Evolutionary conservation across 2,113 vertebrate genomes (phyloP), one percentile per base, ranked within the genome.

Genomic region (Clarias gariepinus): DNA sequence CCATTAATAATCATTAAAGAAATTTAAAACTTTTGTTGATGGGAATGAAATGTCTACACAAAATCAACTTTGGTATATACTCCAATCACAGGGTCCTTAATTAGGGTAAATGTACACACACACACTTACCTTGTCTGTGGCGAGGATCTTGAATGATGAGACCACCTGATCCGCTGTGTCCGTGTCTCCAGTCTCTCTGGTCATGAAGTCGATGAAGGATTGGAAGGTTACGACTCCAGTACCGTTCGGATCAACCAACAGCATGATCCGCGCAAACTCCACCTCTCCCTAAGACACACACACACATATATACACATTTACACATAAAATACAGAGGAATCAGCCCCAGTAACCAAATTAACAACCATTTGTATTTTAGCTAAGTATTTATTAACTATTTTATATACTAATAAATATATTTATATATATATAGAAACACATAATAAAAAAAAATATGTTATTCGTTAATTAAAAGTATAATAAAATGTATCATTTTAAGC

Each of bases 131-230:
- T 99, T 99, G 90, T 99, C 97, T n/a, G 96, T 93, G 0, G 98
- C 97, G 90, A 99, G 93, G 90, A 99, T 98, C 0, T 95, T 96
- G 96, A 99, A 99, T 90, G 98, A 99, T 30, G 97, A 96, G 9
- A 98, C 97, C 88, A 99, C 98, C 89, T 99, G 98, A 69, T 99
- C 97, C 0, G 98, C 96, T 0, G 98, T 98, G 92, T 99, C 98
- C 0, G 97, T 98, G 90, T 99, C 97, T 0, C 96, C 97, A 0
- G 97, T 98, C 69, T 99, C 98, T 86, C 96, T 94, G 0, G 98
- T 98, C 98, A 99, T 99, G 89, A 98, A 99, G 93, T 99, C 97
- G 0, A 99, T 98, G 91, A 99, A 99, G 58, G 97, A 97, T 91
- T 99, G 98, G 96, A 99, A 99, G 21, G 98, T 98, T 68, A 99